Evolutionary conservation across 2,113 vertebrate genomes (phyloP), one percentile per base, ranked within the genome.

Genomic region (Seriola rivoliana): DNA sequence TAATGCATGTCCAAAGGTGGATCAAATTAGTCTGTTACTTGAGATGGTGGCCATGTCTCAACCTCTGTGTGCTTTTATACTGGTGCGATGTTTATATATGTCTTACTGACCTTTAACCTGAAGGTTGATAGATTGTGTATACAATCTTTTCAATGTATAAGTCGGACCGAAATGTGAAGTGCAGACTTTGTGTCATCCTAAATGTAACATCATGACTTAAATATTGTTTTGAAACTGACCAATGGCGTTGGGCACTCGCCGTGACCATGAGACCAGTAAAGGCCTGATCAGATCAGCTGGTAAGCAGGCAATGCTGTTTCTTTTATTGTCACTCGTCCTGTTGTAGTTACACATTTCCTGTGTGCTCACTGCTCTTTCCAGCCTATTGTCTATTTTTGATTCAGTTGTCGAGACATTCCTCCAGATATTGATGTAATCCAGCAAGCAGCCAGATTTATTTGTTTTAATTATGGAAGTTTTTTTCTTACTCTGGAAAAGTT

Each of bases 271-370:
- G 65, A 68, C 69, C 29, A 71, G 71, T 34, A 34, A 58, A 70
- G 57, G 23, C 32, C 62, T 36, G 40, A 70, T 62, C 5, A 13
- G 21, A 64, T 76, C 63, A 70, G 66, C 65, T 66, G 50, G 12
- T 67, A 8, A 63, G 65, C 62, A 67, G 66, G 42, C 72, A 25
- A 6, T 34, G 34, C 12, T n/a, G 10, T 62, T 78, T 79, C 50
- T 70, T 89, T 84, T 76, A 62, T 87, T 76, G 36, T 46, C 77
- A 21, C 71, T 58, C 74, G 46, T 88, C 86, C 82, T 86, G 75
- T 87, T 92, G 68, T 68, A 83, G 58, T 88, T 86, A 17, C 21
- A 63, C n/a, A 21, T 80, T 92, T 93, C 88, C 90, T 86, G 84
- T 89, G 72, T 83, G 67, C 70, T 81, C 54, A 16, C 79, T 74